Percentiles rank a stretch among this genome's conserved stretches.
Conservation (phyloP, 2,113 vertebrate species). For the Clarias magur region DNA sequence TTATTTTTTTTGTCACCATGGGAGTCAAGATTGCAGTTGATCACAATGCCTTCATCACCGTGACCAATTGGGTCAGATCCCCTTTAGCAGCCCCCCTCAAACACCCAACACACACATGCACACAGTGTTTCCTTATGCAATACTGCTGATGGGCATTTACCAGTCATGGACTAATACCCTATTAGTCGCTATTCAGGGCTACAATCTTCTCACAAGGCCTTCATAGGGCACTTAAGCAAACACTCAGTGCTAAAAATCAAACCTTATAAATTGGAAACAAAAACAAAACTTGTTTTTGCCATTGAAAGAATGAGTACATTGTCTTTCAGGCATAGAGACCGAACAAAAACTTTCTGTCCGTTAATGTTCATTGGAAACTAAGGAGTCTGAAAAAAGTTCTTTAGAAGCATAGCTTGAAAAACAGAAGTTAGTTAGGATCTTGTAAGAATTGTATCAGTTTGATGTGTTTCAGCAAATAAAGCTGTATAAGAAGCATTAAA, state of each 20-base stretch:
- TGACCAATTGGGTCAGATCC: constrained; percentile 66
- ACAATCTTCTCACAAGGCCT: constrained; percentile 74
- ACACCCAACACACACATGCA: constrained; percentile 64
- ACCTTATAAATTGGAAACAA: neutral
- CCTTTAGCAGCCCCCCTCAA: constrained; percentile 67
- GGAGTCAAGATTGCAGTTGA: neutral
- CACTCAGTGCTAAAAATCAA: constrained; percentile 6
- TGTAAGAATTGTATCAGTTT: neutral
- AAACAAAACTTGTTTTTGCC: neutral
- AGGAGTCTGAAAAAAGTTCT: too few relatives aligned
- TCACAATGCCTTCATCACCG: constrained; percentile 76
- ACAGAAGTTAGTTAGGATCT: too few relatives aligned
- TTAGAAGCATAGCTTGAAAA: neutral
- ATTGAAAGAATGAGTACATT: too few relatives aligned
- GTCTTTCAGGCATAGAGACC: neutral
- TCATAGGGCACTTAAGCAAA: constrained; percentile 56
- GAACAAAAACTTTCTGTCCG: neutral
- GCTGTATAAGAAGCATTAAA: neutral
- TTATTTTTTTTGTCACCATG: neutral
- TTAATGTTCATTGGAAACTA: neutral
- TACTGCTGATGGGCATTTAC: constrained; percentile 75
- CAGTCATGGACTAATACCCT: constrained; percentile 81
- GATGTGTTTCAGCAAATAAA: neutral
- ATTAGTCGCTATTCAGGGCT: constrained; percentile 74
- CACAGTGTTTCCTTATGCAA: constrained; percentile 60